These are phyloP conservation scores for Muricea muricata DNA, from an alignment of 92 coral and sea anemone species.

Conservation along the genomic window DNA sequence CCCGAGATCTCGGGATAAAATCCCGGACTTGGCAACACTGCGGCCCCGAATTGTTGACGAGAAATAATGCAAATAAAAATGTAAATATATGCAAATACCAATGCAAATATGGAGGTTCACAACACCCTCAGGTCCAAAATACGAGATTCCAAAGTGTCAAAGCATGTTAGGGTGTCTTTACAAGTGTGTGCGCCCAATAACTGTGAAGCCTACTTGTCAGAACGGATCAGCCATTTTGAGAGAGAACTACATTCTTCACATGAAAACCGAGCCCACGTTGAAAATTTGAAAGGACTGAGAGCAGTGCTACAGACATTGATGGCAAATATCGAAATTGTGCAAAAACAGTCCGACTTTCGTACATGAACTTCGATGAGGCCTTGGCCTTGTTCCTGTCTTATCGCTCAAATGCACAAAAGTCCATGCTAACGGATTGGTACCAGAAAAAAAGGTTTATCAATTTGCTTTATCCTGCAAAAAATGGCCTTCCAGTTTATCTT, in stretches of 20 bases:
- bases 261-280: constrained; percentile 41
- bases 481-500: constrained; percentile 50
- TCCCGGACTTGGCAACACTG: too few species aligned
- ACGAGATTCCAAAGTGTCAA: constrained; percentile 22
- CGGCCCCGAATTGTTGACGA: constrained; percentile 1
- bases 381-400: constrained; percentile 25
- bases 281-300: constrained; percentile 52
- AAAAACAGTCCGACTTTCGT: constrained; percentile 36
- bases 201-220: constrained; percentile 52
- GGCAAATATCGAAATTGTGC: constrained; percentile 41
- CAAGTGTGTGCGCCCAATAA: constrained; percentile 24
- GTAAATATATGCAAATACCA: constrained; percentile 11
- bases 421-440: constrained; percentile 39
- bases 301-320: constrained; percentile 50
- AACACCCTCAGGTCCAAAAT: constrained; percentile 24
- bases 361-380: constrained; percentile 51
- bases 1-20: too few species aligned
- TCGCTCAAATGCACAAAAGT: constrained; percentile 12
- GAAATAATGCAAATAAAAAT: background rate
- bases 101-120: constrained; percentile 5
- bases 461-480: constrained; percentile 42
- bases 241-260: constrained; percentile 6
- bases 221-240: constrained; percentile 23
- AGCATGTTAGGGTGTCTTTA: constrained; percentile 28
- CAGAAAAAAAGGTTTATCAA: constrained; percentile 30